These are phyloP conservation scores for Tortricodes alternella DNA, from an alignment of 2,888 invertebrate species.

Conservation along the genomic window DNA sequence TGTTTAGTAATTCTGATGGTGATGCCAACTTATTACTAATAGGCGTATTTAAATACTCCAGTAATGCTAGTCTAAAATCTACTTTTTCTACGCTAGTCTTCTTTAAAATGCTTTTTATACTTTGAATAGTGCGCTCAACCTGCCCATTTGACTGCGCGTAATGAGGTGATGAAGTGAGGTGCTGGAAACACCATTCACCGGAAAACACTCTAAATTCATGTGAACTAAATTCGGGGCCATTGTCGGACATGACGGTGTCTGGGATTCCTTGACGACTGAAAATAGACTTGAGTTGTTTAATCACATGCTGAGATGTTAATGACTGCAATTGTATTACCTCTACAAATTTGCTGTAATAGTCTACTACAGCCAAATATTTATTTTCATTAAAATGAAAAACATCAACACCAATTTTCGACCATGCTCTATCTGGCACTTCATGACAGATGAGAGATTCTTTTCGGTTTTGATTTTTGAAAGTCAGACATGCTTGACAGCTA, in stretches of 20 bases:
- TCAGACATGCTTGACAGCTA: constrained; percentile 9
- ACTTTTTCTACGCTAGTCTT: constrained; percentile 6
- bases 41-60: constrained; percentile 6
- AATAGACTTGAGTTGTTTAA: constrained; percentile 15
- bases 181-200: constrained; percentile 8
- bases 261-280: constrained; percentile 31
- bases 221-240: constrained; percentile 19
- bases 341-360: constrained; percentile 28
- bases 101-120: constrained; percentile 12
- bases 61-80: not conserved
- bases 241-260: too few relatives aligned
- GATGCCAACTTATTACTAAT: too few relatives aligned
- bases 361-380: constrained; percentile 11
- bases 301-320: constrained; percentile 5
- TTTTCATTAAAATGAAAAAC: not conserved
- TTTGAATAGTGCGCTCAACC: constrained; percentile 14
- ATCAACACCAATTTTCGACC: not conserved
- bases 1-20: too few relatives aligned
- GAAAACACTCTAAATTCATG: constrained; percentile 5
- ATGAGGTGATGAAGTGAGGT: constrained; percentile 21
- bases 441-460: not conserved
- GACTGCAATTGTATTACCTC: constrained; percentile 9
- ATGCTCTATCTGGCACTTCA: not conserved
- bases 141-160: constrained; percentile 28
- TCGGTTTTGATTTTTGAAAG: constrained; percentile 6